Evolutionary conservation across 2,113 vertebrate genomes (phyloP).

Genomic region (Trematocara nigrifrons): DNA sequence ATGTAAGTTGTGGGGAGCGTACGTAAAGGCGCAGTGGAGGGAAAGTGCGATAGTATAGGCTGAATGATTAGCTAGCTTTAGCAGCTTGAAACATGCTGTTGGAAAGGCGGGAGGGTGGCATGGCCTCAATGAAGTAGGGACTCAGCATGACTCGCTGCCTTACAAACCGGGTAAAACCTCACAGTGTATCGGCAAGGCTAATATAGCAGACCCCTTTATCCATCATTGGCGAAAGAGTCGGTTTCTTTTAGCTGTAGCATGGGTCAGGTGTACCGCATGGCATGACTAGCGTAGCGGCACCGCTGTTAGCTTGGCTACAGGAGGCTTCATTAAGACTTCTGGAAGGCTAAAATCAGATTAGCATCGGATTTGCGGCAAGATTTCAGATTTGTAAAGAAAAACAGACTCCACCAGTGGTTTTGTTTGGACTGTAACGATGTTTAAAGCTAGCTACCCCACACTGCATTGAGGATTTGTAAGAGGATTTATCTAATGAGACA

Average conservation of each 20-base stretch:
- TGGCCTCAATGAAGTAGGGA: neutral
- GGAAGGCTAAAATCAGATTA: neutral
- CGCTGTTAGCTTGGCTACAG: conserved; percentile 30
- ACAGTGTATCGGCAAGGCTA: too few species aligned
- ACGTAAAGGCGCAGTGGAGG: neutral
- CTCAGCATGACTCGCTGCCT: neutral
- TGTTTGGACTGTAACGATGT: neutral
- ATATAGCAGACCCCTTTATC: accelerated
- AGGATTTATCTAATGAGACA: conserved; percentile 18
- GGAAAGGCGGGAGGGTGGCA: conserved; percentile 62
- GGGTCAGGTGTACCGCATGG: conserved; percentile 52
- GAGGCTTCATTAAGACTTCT: neutral
- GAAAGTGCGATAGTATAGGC: neutral
- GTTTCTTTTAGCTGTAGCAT: neutral
- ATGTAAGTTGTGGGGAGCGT: conserved; percentile 53
- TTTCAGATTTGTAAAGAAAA: neutral
- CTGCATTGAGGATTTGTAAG: neutral
- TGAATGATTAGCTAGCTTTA: conserved; percentile 19
- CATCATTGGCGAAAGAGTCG: neutral
- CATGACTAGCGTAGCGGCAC: neutral
- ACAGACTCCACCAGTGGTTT: accelerated
- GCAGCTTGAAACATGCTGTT: conserved; percentile 45
- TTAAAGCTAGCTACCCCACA: neutral
- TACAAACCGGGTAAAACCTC: accelerated
- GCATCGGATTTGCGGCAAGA: neutral